Evolutionary conservation across 2,797 vertebrate species (phyloP), one percentile per base, ranked within the genome.

Genomic region (Sylvilagus floridanus): DNA sequence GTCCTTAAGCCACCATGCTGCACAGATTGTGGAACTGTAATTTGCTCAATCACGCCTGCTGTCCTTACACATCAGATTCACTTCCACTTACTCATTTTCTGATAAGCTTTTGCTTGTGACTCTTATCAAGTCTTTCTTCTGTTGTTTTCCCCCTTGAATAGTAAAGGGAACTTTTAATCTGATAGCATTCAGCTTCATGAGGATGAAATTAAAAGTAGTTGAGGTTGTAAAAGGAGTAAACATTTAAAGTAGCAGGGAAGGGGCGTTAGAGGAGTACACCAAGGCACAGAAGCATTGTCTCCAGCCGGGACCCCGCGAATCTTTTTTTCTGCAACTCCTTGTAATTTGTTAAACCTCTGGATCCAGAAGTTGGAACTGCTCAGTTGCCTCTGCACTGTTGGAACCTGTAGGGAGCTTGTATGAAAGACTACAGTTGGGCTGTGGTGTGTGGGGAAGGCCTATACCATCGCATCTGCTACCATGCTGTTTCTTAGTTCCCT

Each of bases 131-230:
- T 4, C 35, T 54, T 68, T 76, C 22, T 37, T 79, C 62, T 88
- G 12, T 71, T 4, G 32, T 54, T 19, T 16, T 47, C 30, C 26
- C 3, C 30, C 57, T 72, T 52, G 1, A 84, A n/a, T 30, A 72
- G 50, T 50, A 90, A 57, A 90, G 66, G 19, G 12, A 50, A 9
- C 22, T n/a, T 79, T 83, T 75, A 42, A 63, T 93, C 54, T 66
- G 68, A 72, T 52, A 77, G 35, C 66, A 81, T 77, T 66, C 13
- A 78, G 3, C 63, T 84, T 91, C 17, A 32, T 84, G 79, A 75
- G n/a, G 28, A 92, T 84, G 77, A 91, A 86, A 86, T 92, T 88
- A 79, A 83, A 87, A 83, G 12, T 66, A 60, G 72, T 73, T 54
- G 28, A 90, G 24, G 16, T 72, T 92, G 6, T 35, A 57, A 88